Conservation (phyloP, 2,888 invertebrate species). For the Athetis lepigone region DNA sequence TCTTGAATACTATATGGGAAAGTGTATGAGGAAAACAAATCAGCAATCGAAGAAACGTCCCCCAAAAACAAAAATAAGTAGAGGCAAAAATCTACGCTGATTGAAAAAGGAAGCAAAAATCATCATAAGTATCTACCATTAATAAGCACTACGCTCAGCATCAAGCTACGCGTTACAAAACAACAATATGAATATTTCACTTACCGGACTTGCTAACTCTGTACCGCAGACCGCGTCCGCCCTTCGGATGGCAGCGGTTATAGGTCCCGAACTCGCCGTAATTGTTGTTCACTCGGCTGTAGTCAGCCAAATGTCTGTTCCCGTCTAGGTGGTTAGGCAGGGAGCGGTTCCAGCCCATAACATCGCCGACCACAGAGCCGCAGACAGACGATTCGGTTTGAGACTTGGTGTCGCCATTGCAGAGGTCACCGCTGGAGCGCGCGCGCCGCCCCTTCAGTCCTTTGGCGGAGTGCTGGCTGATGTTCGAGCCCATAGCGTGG, state of each 20-base stretch:
- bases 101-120: neutral
- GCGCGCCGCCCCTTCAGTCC: conserved; percentile 93
- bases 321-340: conserved; percentile 93
- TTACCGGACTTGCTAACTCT: conserved; percentile 87
- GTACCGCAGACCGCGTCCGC: conserved; percentile 86
- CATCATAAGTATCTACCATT: neutral
- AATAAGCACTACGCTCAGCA: neutral
- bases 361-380: conserved; percentile 88
- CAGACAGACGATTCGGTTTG: conserved; percentile 88
- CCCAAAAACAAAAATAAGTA: neutral
- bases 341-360: conserved; percentile 90
- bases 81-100: neutral
- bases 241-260: conserved; percentile 85
- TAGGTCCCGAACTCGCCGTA: conserved; percentile 87
- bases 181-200: conserved; percentile 59
- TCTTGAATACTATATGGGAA: neutral
- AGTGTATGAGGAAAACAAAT: neutral
- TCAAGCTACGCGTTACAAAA: neutral
- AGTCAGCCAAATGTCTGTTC: conserved; percentile 90
- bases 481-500: conserved; percentile 94
- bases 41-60: neutral
- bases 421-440: conserved; percentile 94
- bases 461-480: conserved; percentile 94
- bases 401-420: conserved; percentile 91
- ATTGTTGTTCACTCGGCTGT: conserved; percentile 90